Base-by-base conservation (phyloP, 2,797 vertebrate species). In the Odontamblyopus lacepedii region DNA sequence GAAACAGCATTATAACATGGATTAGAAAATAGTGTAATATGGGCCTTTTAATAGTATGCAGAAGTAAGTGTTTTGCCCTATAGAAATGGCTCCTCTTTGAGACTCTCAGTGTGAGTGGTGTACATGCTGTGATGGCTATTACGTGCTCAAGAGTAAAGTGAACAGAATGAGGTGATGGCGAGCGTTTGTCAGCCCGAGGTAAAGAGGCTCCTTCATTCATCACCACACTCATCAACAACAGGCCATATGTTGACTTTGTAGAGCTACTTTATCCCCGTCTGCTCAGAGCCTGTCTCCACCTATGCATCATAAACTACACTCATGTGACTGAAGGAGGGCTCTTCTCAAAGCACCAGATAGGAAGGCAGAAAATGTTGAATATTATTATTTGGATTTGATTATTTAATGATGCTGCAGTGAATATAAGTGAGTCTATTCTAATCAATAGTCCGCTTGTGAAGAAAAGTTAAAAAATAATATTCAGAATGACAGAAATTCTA, bases 111-210 rank as follows among this genome's bases (percentile, higher is more conserved):
- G 32, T 64, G 50, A 63, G 19, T 57, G 16, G 5, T 67, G 73
- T 6, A 67, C 50, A 32, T 80, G 75, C 9, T 56, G 61, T 55
- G 53, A 26, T n/a, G 9, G 16, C 2, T 32, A 32, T 74, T 69
- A 26, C 2, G 60, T 55, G 67, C 78, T 66, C 16, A 32, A 73
- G 66, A 67, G 72, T 69, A 67, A 72, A 70, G 73, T 67, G 64
- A 80, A 72, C 72, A 29, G 69, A 30, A 79, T 78, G 56, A 74
- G 77, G 69, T 79, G 82, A 83, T 76, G 80, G 63, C 78, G 76
- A 85, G 68, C 26, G 29, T 78, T 71, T 69, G 41, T 72, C 65
- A 74, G 70, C 55, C 30, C 18, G 62, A 38, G 74, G n/a, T 77
- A 72, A 78, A 82, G 67, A 57, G 57, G 18, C 12, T 70, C 73